These are phyloP conservation scores for Reticulitermes speratus DNA, from an alignment of 1,140 invertebrate genomes.

Conservation along the genomic window DNA sequence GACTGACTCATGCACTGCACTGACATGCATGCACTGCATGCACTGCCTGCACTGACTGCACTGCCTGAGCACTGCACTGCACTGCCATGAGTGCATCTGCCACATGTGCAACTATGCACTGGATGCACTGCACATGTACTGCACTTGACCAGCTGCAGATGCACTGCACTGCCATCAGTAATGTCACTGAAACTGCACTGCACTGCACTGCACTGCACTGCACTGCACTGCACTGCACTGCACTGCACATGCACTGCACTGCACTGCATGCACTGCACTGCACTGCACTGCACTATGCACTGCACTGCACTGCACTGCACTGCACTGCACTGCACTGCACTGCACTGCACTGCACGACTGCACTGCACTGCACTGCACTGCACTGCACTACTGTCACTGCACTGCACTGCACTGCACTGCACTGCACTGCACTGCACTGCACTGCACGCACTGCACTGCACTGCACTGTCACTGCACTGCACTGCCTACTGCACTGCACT, in stretches of 20 bases:
- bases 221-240: no score
- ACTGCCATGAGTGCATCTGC: background rate
- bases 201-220: no score
- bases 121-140: background rate
- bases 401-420: no score
- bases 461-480: constrained; percentile 28
- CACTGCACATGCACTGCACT: no score
- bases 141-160: background rate
- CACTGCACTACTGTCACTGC: constrained; percentile 23
- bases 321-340: constrained; percentile 25
- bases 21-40: background rate
- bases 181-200: no score
- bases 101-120: background rate
- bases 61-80: background rate
- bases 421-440: no score
- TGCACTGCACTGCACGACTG: constrained; percentile 25
- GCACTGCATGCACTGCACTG: no score
- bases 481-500: constrained; percentile 14
- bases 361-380: constrained; percentile 27
- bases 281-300: background rate
- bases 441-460: constrained; percentile 22
- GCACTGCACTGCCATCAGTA: background rate
- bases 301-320: constrained; percentile 26
- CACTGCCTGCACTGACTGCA: background rate
- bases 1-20: background rate